phyloP scores from a whole-genome alignment of 2,888 invertebrate genomes.

The Tetragonula carbonaria region DNA sequence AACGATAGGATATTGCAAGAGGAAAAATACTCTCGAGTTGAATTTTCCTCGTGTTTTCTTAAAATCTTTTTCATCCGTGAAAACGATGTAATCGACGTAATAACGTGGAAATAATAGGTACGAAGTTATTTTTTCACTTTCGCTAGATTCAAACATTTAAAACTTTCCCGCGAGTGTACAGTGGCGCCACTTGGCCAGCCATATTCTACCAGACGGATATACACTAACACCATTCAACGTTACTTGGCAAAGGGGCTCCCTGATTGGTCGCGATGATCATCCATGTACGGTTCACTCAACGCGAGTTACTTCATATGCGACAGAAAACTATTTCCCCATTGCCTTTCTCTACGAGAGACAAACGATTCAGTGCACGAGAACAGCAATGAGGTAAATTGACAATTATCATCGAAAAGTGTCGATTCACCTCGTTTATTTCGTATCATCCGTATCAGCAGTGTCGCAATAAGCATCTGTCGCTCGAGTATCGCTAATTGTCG shows the following conservation, averaged over 20 bases:
- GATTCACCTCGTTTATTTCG: conserved; percentile 69
- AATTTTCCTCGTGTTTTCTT: background rate
- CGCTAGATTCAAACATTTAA: conserved; percentile 43
- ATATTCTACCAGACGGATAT: conserved; percentile 30
- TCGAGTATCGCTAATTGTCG: background rate
- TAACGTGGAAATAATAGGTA: background rate
- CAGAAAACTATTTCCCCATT: conserved; percentile 66
- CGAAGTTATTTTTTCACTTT: background rate
- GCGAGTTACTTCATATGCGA: conserved; percentile 64
- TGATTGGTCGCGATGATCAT: conserved; percentile 68
- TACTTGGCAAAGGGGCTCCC: conserved; percentile 27
- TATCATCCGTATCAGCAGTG: conserved; percentile 51
- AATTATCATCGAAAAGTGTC: conserved; percentile 78
- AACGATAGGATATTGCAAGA: background rate
- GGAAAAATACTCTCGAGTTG: too few relatives aligned
- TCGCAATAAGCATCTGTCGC: conserved; percentile 26
- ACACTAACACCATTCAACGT: conserved; percentile 31
- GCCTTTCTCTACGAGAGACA: conserved; percentile 56
- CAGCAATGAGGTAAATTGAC: conserved; percentile 75
- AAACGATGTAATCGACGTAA: too few relatives aligned
- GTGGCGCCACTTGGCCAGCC: conserved; percentile 55
- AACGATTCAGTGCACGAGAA: conserved; percentile 61
- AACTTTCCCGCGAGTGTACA: conserved; percentile 51
- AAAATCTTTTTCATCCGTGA: background rate
- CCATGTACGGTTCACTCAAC: conserved; percentile 71